phyloP scores from a whole-genome alignment of 2,888 invertebrate genomes.

The Halocaridina rubra region DNA sequence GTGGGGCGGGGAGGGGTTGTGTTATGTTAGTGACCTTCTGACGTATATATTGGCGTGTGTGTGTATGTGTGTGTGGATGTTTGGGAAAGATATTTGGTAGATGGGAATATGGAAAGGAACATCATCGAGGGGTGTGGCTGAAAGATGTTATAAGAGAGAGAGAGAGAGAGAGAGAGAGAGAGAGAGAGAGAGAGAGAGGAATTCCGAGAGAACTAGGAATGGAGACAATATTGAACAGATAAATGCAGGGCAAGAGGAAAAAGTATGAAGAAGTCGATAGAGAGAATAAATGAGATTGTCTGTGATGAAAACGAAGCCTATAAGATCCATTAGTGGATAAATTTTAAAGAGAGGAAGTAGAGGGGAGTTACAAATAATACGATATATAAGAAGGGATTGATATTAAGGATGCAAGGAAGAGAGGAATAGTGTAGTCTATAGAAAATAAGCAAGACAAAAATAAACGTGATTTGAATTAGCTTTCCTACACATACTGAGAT shows the following conservation, averaged over 20 bases:
- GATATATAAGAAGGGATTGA: not conserved
- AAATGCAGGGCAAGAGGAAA: not conserved
- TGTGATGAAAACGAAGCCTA: not conserved
- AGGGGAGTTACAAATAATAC: not conserved
- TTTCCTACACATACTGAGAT: too few relatives aligned
- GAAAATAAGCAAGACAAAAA: too few relatives aligned
- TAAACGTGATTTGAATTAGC: too few relatives aligned
- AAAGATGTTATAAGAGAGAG: not conserved
- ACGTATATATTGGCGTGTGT: too few relatives aligned
- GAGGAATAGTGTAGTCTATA: not conserved
- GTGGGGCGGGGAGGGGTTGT: not conserved
- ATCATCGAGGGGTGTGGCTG: not conserved
- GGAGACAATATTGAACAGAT: not conserved
- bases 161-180: not conserved
- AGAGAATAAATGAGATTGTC: not conserved
- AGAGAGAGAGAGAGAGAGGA: not conserved
- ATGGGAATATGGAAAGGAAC: not conserved
- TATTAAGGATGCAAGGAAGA: not conserved
- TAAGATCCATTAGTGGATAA: too few relatives aligned
- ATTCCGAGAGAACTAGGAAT: not conserved
- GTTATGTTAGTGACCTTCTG: too few relatives aligned
- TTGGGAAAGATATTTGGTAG: too few relatives aligned
- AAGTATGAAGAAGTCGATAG: not conserved
- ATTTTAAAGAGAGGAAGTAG: not conserved
- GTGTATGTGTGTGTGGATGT: too few relatives aligned